phyloP scores from a whole-genome alignment of 2,797 vertebrate genomes.

The Acrocephalus scirpaceus region DNA sequence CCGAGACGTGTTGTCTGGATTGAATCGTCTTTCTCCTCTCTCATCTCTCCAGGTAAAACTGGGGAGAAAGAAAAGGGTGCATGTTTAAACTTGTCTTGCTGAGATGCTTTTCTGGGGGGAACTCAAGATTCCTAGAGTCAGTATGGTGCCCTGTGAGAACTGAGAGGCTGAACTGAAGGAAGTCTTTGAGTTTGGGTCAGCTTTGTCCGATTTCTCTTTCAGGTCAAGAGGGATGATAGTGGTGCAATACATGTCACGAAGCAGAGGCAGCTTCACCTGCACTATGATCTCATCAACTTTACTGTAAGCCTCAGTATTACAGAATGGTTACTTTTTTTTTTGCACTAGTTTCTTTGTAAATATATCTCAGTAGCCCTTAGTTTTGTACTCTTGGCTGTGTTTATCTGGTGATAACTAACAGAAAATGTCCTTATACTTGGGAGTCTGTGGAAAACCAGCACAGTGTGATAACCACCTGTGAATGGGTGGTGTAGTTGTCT shows the following conservation, averaged over 20 bases:
- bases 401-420: not conserved
- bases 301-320: constrained; percentile 81
- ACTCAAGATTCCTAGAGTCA: not conserved
- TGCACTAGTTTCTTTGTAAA: not conserved
- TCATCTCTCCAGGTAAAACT: not conserved
- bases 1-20: not conserved
- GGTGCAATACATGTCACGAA: constrained; percentile 97
- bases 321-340: not conserved
- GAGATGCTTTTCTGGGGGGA: not conserved
- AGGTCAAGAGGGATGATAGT: constrained; percentile 95
- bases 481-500: not conserved
- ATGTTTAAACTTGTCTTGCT: not conserved
- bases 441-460: not conserved
- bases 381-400: not conserved
- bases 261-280: constrained; percentile 92
- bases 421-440: not conserved
- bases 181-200: not conserved
- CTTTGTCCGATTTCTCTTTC: not conserved
- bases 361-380: not conserved
- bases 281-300: constrained; percentile 95
- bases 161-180: not conserved
- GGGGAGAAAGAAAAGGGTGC: not conserved
- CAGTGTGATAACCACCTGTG: not conserved
- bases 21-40: not conserved
- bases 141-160: not conserved